These are phyloP conservation scores for Sitodiplosis mosellana DNA, from an alignment of 1,140 invertebrate genomes.

Conservation along the genomic window DNA sequence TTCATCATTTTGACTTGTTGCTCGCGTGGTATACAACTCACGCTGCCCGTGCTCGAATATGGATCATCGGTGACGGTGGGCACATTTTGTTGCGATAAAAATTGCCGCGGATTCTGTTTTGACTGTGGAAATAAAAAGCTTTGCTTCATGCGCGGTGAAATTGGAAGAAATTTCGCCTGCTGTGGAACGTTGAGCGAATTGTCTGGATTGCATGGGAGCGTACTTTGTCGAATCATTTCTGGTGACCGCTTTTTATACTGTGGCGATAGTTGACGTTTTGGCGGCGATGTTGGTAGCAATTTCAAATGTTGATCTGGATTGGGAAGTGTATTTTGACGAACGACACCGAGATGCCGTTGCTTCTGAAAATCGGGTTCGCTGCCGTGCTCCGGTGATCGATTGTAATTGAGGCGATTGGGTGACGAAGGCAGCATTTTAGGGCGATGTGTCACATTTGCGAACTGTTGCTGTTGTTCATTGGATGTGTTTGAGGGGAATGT, in stretches of 20 bases:
- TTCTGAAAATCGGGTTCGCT: background rate
- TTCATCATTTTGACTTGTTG: slow-evolving; percentile 24
- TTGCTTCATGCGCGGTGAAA: slow-evolving; percentile 22
- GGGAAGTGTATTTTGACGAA: slow-evolving; percentile 21
- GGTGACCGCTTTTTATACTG: slow-evolving; percentile 20
- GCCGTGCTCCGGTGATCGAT: slow-evolving; percentile 1
- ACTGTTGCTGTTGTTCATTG: slow-evolving; percentile 5
- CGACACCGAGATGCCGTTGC: slow-evolving; percentile 7
- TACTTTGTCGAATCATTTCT: slow-evolving; percentile 23
- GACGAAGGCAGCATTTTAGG: slow-evolving; percentile 18
- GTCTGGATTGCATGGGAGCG: slow-evolving; percentile 22
- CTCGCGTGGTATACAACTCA: slow-evolving; percentile 15
- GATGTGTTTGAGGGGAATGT: slow-evolving; percentile 15
- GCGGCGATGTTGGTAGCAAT: slow-evolving; percentile 22
- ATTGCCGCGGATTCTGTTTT: slow-evolving; percentile 17
- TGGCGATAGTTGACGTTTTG: slow-evolving; percentile 22
- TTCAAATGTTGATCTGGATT: slow-evolving; percentile 25
- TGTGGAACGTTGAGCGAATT: slow-evolving; percentile 20
- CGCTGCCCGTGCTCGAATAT: slow-evolving; percentile 24
- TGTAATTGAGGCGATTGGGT: slow-evolving; percentile 4
- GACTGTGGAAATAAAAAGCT: slow-evolving; percentile 21
- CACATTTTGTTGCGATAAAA: slow-evolving; percentile 23
- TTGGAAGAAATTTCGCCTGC: slow-evolving; percentile 19
- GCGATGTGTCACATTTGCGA: slow-evolving; percentile 8
- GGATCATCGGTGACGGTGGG: slow-evolving; percentile 19